Evolutionary conservation across 2,797 vertebrate species (phyloP).

Genomic region (Nothura maculosa): DNA sequence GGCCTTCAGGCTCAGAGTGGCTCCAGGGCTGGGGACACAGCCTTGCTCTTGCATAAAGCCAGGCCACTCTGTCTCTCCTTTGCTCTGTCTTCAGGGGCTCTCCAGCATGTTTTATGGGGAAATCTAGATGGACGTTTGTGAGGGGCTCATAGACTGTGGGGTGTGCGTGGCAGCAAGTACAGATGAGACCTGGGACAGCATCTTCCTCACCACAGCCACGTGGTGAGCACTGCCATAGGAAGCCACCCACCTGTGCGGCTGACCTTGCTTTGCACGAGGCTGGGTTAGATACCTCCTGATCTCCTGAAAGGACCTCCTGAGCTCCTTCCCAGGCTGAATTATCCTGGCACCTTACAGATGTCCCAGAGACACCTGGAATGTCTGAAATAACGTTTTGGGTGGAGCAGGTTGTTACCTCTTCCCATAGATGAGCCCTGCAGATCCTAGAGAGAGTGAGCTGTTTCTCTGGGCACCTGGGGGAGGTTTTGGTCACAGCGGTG

Average conservation of each 20-base stretch:
- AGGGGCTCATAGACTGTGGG: neutral
- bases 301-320: neutral
- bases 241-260: rapidly evolving
- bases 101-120: neutral
- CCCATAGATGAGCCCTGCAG: neutral
- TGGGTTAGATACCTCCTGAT: neutral
- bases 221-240: neutral
- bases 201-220: rapidly evolving
- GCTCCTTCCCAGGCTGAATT: no score
- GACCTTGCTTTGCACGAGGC: neutral
- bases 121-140: neutral
- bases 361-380: neutral
- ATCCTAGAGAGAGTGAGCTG: no score
- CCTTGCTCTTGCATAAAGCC: neutral
- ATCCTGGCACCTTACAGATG: neutral
- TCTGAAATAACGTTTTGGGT: neutral
- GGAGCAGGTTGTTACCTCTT: neutral
- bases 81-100: neutral
- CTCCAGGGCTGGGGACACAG: neutral
- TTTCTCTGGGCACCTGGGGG: neutral
- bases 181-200: neutral
- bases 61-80: neutral
- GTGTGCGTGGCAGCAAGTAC: neutral
- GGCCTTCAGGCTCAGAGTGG: no score
- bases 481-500: neutral